Conservation (phyloP, 2,797 vertebrate genomes). For the Chloroceryle inda region DNA sequence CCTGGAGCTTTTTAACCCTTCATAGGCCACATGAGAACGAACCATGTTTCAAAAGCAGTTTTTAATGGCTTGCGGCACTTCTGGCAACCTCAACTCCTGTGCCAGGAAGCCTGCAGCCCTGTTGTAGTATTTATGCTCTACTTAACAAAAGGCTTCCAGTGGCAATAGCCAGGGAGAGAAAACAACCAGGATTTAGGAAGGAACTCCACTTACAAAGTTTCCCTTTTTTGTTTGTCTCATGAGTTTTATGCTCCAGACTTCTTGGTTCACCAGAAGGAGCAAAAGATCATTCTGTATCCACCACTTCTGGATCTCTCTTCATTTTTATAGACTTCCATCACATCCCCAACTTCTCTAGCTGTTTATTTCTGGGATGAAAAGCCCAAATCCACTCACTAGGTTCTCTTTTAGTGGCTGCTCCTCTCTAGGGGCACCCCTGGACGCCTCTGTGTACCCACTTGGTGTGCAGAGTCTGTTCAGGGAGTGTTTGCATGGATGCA, state of each 20-base stretch:
- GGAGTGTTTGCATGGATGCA: too few species aligned
- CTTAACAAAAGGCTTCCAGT: not conserved
- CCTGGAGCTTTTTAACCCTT: not conserved
- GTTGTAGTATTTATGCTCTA: not conserved
- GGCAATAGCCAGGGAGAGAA: not conserved
- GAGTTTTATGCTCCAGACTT: not conserved
- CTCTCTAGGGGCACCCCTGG: not conserved
- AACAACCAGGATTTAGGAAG: not conserved
- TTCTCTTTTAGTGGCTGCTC: not conserved
- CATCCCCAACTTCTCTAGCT: not conserved
- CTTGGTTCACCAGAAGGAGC: not conserved
- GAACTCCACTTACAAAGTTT: not conserved
- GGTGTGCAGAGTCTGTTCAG: not conserved
- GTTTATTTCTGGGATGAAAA: not conserved
- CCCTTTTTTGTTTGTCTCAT: not conserved
- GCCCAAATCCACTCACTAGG: not conserved
- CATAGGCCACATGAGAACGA: not conserved
- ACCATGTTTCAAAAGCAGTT: not conserved
- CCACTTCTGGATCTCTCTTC: not conserved
- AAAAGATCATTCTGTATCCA: not conserved
- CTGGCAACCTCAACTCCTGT: not conserved
- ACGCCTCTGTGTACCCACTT: fast-evolving
- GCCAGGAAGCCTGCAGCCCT: not conserved
- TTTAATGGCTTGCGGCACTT: not conserved
- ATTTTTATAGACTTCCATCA: not conserved